Base-by-base conservation (phyloP, 1,140 invertebrate species). In the Zophobas morio region DNA sequence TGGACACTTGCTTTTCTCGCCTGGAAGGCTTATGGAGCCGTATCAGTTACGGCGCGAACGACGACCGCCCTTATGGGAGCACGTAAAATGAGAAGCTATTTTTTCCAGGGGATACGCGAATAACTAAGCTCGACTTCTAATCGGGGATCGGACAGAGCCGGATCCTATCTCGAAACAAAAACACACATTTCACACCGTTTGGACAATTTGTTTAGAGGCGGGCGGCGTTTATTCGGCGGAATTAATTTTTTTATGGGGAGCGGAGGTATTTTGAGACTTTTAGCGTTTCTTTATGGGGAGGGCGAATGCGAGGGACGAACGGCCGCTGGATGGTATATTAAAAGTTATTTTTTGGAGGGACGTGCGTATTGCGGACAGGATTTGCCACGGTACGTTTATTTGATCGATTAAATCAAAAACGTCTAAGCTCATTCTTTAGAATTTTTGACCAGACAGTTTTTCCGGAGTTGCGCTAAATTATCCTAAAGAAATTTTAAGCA, bases 1-100 rank as follows among this genome's bases (percentile, higher is more conserved):
- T 73, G 71, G 71, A 73, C 71, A 73, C 49, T 73, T 56, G 71
- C 71, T 73, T 73, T 73, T 73, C 71, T 73, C 54, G 71, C 71
- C 71, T 40, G 36, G 70, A 39, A 57, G 71, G 51, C 54, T 73
- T 73, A 73, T 73, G 49, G 71, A 49, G 51, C 40, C 36, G 51
- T 73, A 73, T 73, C 71, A 73, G 71, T 73, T 73, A 73, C 49
- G 34, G 49, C 71, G 49, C 54, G 71, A 73, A 73, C 54, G 71
- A 73, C 49, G 54, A 57, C 54, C 20, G 54, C 3, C 71, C 71
- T 54, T 57, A 73, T 73, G 70, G 70, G 70, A 73, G 49, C 36
- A 56, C 71, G 71, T 42, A 40, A 66, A 66, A 66, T 42, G 71
- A 73, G 71, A 73, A 56, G 51, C 51, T 73, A 73, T 73, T 56